Conservation (phyloP, 2,888 invertebrate species). For the Trimorus sp. region DNA sequence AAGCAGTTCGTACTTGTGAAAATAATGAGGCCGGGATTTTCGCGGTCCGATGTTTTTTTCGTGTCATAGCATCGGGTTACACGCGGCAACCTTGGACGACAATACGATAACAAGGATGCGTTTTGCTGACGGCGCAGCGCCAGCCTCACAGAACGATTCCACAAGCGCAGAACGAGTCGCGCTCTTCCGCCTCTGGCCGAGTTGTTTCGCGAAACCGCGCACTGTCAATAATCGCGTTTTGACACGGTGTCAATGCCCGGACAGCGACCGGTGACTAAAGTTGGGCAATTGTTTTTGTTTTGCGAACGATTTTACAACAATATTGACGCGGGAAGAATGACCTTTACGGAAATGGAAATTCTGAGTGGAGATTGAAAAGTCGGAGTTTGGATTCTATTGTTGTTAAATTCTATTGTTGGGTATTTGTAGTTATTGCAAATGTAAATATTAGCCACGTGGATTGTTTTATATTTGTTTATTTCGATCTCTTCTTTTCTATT, state of each 20-base stretch:
- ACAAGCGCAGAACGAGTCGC: conserved; percentile 39
- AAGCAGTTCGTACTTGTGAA: neutral
- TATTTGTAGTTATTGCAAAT: too few species aligned
- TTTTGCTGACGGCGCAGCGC: conserved; percentile 75
- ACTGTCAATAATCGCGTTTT: conserved; percentile 55
- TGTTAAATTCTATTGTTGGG: too few species aligned
- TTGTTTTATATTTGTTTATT: too few species aligned
- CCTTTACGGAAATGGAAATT: too few species aligned
- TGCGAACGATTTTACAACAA: too few species aligned
- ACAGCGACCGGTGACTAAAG: too few species aligned
- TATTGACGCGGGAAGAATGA: too few species aligned
- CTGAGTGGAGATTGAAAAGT: too few species aligned
- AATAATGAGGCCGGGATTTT: conserved; percentile 20
- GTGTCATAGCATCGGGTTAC: conserved; percentile 21
- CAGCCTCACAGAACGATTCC: conserved; percentile 68
- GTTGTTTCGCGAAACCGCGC: conserved; percentile 34
- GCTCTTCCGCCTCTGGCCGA: conserved; percentile 41
- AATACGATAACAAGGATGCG: conserved; percentile 77
- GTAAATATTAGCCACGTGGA: too few species aligned
- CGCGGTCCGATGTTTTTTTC: conserved; percentile 13
- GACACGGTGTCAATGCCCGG: conserved; percentile 51
- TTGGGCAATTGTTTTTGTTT: too few species aligned
- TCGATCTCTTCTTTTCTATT: too few species aligned
- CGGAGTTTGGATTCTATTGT: too few species aligned
- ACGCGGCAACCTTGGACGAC: conserved; percentile 72